Percentiles rank a stretch among this genome's conserved stretches.
Conservation (phyloP, 2,888 invertebrate genomes). For the Chymomyza procnemis region DNA sequence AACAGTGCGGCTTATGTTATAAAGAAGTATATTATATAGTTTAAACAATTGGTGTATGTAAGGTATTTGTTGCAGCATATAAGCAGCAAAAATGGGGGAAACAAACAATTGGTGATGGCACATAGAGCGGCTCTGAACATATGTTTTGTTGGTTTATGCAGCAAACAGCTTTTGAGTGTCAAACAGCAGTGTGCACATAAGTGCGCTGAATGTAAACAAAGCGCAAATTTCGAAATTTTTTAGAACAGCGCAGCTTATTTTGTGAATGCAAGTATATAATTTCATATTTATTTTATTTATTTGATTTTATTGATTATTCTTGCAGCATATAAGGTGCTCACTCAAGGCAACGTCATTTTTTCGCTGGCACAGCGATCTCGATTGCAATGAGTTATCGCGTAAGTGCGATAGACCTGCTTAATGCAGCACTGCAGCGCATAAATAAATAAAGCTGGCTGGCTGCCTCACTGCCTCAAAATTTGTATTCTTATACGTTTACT, state of each 20-base stretch:
- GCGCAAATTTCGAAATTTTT: neutral
- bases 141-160: neutral
- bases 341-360: neutral
- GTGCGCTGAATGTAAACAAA: no score
- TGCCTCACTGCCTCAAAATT: conserved; percentile 33
- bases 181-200: neutral
- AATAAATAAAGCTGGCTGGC: conserved; percentile 56
- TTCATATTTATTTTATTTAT: no score
- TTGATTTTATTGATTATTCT: no score
- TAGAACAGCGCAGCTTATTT: neutral
- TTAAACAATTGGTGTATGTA: no score
- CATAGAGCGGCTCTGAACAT: conserved; percentile 3
- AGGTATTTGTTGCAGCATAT: no score
- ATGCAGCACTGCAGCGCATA: conserved; percentile 56
- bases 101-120: conserved; percentile 9
- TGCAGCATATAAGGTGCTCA: no score
- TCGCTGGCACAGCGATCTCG: conserved; percentile 12
- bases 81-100: no score
- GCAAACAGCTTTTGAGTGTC: neutral
- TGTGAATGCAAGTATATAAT: no score
- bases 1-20: neutral
- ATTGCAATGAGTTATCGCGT: conserved; percentile 26
- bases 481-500: conserved; percentile 33
- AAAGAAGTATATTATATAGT: no score
- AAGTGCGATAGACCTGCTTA: neutral